Conservation (phyloP, 2,797 vertebrate genomes). For the Mormyrops boulengeri region DNA sequence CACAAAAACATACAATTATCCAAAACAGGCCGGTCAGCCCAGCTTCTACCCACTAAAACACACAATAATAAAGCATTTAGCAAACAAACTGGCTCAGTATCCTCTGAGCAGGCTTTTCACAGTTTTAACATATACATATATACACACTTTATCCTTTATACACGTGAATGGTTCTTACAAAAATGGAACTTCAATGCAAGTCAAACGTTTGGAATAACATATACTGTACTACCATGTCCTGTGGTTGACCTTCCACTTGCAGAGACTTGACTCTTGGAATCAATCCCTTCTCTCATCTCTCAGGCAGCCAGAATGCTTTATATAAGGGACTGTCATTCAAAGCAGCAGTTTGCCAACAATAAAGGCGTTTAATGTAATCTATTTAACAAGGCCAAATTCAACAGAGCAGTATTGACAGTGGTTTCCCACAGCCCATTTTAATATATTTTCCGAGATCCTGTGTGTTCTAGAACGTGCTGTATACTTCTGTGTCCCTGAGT, state of each 20-base stretch:
- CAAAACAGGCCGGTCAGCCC: conserved; percentile 69
- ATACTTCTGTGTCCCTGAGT: background rate
- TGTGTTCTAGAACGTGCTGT: background rate
- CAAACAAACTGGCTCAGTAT: conserved; percentile 40
- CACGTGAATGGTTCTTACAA: background rate
- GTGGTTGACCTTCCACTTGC: conserved; percentile 1
- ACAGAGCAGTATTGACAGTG: background rate
- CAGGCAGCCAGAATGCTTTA: background rate
- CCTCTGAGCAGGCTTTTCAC: conserved; percentile 21
- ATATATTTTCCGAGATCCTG: conserved; percentile 8
- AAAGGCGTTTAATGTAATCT: background rate
- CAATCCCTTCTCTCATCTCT: background rate
- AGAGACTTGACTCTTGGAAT: conserved; percentile 2
- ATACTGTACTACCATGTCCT: background rate
- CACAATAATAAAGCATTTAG: conserved; percentile 49
- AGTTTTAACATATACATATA: background rate
- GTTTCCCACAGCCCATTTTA: background rate
- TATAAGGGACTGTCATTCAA: conserved; percentile 7
- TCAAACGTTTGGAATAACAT: background rate
- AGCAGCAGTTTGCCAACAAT: conserved; percentile 1
- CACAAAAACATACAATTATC: conserved; percentile 70
- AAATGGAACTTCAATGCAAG: background rate
- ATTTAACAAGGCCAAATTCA: background rate
- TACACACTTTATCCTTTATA: background rate
- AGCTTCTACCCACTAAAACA: conserved; percentile 59